Evolutionary conservation across 2,797 vertebrate species (phyloP).

Genomic region (Buphagus erythrorhynchus): DNA sequence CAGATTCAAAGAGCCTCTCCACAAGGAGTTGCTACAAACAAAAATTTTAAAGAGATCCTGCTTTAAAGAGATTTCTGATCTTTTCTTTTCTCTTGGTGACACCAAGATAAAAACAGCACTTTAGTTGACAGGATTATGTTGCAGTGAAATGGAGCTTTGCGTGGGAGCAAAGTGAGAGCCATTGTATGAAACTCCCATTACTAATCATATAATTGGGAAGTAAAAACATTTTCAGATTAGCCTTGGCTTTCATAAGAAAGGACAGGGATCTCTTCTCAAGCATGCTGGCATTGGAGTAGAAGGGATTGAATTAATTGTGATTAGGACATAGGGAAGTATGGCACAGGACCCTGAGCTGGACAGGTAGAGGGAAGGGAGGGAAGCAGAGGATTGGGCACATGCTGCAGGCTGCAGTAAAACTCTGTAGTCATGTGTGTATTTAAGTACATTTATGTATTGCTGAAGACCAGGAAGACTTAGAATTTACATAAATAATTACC

Average conservation of each 20-base stretch:
- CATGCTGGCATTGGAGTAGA: not conserved
- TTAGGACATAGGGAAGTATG: not conserved
- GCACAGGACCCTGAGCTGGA: not conserved
- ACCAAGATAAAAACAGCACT: not conserved
- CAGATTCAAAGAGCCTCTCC: not conserved
- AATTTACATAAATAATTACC: not conserved
- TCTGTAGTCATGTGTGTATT: not conserved
- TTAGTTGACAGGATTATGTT: not conserved
- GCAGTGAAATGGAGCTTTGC: not conserved
- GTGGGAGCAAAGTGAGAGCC: not conserved
- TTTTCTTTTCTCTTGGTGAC: not conserved
- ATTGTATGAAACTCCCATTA: not conserved
- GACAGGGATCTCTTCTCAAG: not conserved
- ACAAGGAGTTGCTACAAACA: not conserved
- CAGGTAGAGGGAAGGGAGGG: not conserved
- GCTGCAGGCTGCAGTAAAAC: not conserved
- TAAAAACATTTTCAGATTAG: conserved; percentile 31
- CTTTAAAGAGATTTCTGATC: not conserved
- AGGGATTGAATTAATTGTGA: not conserved
- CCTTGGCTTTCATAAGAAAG: not conserved
- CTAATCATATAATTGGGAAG: conserved; percentile 15
- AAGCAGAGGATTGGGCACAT: not conserved
- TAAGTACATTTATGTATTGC: not conserved
- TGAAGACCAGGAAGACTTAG: not conserved
- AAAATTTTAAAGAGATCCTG: not conserved